Evolutionary conservation across 2,797 vertebrate species (phyloP).

Genomic region (Triplophysa bombifrons): DNA sequence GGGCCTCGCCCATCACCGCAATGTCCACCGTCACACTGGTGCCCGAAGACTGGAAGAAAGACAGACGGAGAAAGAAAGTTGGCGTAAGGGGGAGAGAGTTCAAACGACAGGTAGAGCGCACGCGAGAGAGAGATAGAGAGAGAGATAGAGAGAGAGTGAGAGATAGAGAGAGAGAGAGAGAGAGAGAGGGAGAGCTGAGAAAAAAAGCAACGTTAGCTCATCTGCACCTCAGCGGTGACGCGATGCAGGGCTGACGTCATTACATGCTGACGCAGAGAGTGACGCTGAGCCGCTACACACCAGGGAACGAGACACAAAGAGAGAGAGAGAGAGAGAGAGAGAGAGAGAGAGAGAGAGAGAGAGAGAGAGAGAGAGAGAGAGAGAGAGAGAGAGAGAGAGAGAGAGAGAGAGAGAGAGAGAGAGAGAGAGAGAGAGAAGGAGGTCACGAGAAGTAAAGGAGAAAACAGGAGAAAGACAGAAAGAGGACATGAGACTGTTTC

Average conservation of each 20-base stretch:
- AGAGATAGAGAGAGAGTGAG: constrained; percentile 26
- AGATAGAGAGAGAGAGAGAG: constrained; percentile 33
- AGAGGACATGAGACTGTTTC: constrained; percentile 17
- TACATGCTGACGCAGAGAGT: constrained; percentile 44
- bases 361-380: constrained; percentile 15
- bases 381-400: constrained; percentile 23
- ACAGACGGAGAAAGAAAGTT: not conserved
- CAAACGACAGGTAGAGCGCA: constrained; percentile 5
- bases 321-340: constrained; percentile 22
- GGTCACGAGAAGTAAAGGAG: constrained; percentile 34
- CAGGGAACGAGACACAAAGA: not conserved
- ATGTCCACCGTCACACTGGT: constrained; percentile 87
- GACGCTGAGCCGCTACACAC: constrained; percentile 43
- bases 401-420: constrained; percentile 17
- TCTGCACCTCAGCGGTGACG: constrained; percentile 31
- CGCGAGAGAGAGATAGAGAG: constrained; percentile 22
- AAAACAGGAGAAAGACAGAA: constrained; percentile 21
- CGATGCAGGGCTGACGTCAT: constrained; percentile 48
- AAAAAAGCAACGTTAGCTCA: constrained; percentile 48
- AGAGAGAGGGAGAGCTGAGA: constrained; percentile 1
- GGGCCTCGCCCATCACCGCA: constrained; percentile 95
- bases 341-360: constrained; percentile 20
- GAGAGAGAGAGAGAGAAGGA: constrained; percentile 23
- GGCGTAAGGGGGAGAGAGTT: constrained; percentile 19
- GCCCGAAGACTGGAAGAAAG: constrained; percentile 49